Base-by-base conservation (phyloP, 92 coral and sea anemone species). In the Umimayanthus kanabou region DNA sequence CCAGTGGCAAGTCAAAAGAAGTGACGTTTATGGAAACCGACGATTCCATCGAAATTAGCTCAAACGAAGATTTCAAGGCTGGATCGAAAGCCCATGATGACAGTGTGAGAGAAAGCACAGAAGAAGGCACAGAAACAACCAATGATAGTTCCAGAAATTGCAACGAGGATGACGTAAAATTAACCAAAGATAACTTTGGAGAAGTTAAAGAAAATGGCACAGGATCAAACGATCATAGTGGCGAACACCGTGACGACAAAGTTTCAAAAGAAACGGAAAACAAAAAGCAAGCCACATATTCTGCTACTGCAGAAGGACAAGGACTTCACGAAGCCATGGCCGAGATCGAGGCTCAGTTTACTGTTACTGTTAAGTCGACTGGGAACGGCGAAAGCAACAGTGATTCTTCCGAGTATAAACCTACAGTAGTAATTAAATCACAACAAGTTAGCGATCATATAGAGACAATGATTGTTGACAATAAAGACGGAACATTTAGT, bases 281-380 rank as follows among this genome's bases (percentile, higher is more conserved):
- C 26, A n/a, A 30, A 11, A 22, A 26, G 1, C 23, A 70, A 23
- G 65, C 20, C 9, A 70, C 66, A 25, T 70, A 70, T 71, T 43
- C 76, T 6, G 78, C 67, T 3, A 22, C 42, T 45, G 87, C 74
- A 26, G 65, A 83, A 45, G 87, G 87, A 6, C 42, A 28, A 6
- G 87, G 87, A 47, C 78, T 83, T 70, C 65, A n/a, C 70, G 87
- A 83, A 83, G 79, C 78, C 37, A 73, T 83, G 58, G 87, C 87
- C 39, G 87, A 45, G 47, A 47, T 70, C 14, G 79, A 45, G 8
- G 87, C 66, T 20, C 65, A 71, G 74, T 83, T 83, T 67, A 71
- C 25, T 28, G 78, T 83, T 45, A 33, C 28, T 73, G 25, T 83
- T 5, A 45, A 83, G 26, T 70, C 78, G 13, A 53, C 53, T 26